Evolutionary conservation across 2,888 invertebrate species (phyloP), one percentile per base, ranked within the genome.

Genomic region (Dasypogon diadema): DNA sequence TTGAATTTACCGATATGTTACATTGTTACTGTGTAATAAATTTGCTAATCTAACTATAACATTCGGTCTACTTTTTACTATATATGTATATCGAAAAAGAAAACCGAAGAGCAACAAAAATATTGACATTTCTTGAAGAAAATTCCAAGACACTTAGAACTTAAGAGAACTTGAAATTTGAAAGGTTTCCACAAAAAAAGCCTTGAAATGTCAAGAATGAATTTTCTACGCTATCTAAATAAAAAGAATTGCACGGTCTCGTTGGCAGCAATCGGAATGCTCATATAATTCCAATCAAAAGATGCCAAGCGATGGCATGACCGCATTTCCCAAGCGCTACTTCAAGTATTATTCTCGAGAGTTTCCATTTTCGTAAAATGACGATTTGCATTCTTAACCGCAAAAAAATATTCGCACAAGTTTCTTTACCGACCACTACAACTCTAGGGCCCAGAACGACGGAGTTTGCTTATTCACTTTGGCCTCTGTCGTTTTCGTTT

Each of bases 321-420:
- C n/a, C 34, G 42, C 37, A 60, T 60, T 60, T 34, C 37, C 60
- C 60, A 37, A 60, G 37, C 60, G 8, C 12, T 37, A 34, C 42
- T 60, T 60, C 60, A 60, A 60, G 60, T 18, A 60, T 37, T 60
- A 60, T 60, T 37, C 34, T 60, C 60, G 26, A 60, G 60, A 21
- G 37, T 37, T 60, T 60, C 12, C 60, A 60, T 60, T 60, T 60
- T 18, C 42, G 5, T 37, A 37, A 60, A 60, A 60, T 42, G 60
- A 21, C 60, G 60, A 60, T 60, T 60, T 60, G 60, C 60, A 60
- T 60, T 21, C 60, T 34, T 60, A 60, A 60, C 60, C 60, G 18
- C 60, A 60, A 18, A 42, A n/a, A 60, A 60, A 37, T 60, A 14
- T 22, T 60, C 18, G 22, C 8, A 60, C 58, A 60, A 60, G 51